Conservation (phyloP, 2,113 vertebrate species). For the Zosterops hypoxanthus region DNA sequence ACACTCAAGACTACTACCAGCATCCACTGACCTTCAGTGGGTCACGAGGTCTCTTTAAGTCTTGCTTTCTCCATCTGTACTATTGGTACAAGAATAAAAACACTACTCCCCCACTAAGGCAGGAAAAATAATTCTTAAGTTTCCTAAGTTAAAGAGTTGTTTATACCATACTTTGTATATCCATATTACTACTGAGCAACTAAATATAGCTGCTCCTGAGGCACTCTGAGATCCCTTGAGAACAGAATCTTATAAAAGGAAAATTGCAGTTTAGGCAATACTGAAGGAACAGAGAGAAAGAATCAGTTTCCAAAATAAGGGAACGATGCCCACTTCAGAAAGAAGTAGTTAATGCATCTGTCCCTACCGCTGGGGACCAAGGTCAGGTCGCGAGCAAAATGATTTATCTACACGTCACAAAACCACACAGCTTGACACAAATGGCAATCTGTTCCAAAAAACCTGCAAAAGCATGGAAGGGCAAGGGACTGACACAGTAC, state of each 20-base stretch:
- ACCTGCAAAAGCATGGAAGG: background rate
- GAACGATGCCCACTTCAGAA: background rate
- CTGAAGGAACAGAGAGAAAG: background rate
- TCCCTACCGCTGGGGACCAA: constrained; percentile 13
- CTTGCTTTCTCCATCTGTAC: background rate
- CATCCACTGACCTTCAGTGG: background rate
- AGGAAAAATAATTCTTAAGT: background rate
- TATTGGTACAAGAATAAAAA: background rate
- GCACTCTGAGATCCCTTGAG: background rate
- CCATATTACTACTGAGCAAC: background rate
- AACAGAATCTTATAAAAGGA: background rate
- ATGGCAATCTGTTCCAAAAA: constrained; percentile 23
- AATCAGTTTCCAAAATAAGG: background rate
- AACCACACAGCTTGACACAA: constrained; percentile 53
- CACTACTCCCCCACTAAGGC: background rate
- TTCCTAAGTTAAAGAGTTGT: background rate
- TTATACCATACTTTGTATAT: background rate
- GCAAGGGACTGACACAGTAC: background rate
- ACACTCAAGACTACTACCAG: background rate
- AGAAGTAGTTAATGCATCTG: constrained; percentile 6
- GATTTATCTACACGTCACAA: constrained; percentile 29
- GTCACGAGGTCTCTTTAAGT: background rate
- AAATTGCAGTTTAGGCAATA: background rate
- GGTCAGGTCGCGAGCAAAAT: background rate
- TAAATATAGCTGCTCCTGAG: background rate